These are phyloP conservation scores for Xiphophorus couchianus DNA, from an alignment of 2,113 vertebrate genomes.

Conservation along the genomic window DNA sequence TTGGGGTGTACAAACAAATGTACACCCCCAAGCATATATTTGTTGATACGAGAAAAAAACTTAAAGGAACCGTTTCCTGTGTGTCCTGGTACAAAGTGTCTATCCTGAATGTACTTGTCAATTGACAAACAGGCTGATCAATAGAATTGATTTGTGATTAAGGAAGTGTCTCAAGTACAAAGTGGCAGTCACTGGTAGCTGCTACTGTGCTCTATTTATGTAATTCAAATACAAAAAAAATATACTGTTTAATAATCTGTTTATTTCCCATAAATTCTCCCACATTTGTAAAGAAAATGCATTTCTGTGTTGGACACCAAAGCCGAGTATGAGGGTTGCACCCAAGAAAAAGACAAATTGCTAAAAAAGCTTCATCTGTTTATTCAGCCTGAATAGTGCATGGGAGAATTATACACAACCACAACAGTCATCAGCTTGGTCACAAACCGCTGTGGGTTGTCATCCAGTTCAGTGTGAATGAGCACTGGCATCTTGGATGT, in stretches of 20 bases:
- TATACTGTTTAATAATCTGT: background rate
- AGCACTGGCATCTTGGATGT: background rate
- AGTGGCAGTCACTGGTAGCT: background rate
- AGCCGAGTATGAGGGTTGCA: background rate
- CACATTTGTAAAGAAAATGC: background rate
- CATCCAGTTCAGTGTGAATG: background rate
- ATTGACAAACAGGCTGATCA: background rate
- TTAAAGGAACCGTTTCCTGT: background rate
- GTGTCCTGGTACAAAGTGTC: background rate
- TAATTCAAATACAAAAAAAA: background rate
- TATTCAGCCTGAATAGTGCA: background rate
- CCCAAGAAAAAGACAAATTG: background rate
- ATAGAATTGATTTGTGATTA: slow-evolving; percentile 3
- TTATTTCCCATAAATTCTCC: background rate
- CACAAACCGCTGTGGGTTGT: background rate
- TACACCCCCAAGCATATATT: background rate
- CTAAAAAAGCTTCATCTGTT: background rate
- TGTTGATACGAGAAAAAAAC: background rate
- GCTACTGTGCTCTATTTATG: background rate
- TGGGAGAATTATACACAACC: background rate
- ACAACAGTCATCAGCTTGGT: background rate
- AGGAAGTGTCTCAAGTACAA: background rate
- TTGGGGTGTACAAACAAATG: slow-evolving; percentile 18
- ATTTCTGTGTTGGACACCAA: background rate
- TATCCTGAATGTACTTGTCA: background rate